phyloP scores from a whole-genome alignment of 2,888 invertebrate species.

The Sinhomidia bicolor region DNA sequence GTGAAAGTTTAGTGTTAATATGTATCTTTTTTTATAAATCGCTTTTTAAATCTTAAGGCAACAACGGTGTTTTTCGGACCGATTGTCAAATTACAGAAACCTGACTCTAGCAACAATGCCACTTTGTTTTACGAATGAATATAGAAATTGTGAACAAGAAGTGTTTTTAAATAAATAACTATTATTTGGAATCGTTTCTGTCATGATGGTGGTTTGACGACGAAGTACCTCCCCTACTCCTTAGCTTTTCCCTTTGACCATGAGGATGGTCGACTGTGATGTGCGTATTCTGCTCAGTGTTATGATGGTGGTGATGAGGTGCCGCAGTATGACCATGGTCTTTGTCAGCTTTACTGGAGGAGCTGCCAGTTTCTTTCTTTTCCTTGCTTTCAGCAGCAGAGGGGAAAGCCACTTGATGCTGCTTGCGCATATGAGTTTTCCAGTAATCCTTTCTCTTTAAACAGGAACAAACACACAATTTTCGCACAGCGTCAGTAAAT shows the following conservation, averaged over 20 bases:
- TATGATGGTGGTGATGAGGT: conserved; percentile 22
- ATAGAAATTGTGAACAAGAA: too few relatives aligned
- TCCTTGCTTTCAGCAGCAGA: conserved; percentile 70
- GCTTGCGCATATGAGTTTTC: conserved; percentile 90
- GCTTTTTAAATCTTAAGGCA: conserved; percentile 30
- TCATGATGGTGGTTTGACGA: conserved; percentile 57
- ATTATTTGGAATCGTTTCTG: conserved; percentile 56
- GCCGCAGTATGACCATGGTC: conserved; percentile 42
- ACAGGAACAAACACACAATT: conserved; percentile 30
- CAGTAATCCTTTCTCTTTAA: conserved; percentile 94
- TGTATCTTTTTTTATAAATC: too few relatives aligned
- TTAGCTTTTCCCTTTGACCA: conserved; percentile 32
- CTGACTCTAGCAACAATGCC: not conserved
- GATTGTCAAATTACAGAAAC: not conserved
- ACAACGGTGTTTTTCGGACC: conserved; percentile 28
- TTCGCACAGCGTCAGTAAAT: conserved; percentile 6
- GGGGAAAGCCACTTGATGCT: conserved; percentile 84
- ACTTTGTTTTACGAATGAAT: not conserved
- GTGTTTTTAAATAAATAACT: not conserved
- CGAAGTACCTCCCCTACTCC: conserved; percentile 40
- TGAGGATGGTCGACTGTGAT: conserved; percentile 6
- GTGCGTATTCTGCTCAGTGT: not conserved
- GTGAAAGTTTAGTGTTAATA: too few relatives aligned
- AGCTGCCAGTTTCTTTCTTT: conserved; percentile 44
- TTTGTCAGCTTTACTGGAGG: conserved; percentile 51